A percentile compares a stretch with the other conserved stretches of the same genome.
These are phyloP conservation scores for Anoura caudifer DNA, from an alignment of 2,113 vertebrate species.

Conservation along the genomic window DNA sequence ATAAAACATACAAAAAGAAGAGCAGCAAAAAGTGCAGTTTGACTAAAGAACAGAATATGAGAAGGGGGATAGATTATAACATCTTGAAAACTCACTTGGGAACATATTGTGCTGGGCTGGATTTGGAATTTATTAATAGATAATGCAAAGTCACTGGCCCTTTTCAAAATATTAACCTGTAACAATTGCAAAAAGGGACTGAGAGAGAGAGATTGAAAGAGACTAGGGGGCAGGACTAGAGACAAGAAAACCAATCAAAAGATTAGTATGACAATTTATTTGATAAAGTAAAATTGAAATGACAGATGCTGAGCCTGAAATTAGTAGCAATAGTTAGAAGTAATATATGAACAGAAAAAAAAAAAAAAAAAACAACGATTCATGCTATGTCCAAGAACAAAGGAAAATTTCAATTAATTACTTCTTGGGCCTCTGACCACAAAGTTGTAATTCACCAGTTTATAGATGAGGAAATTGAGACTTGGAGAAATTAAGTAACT, in stretches of 20 bases:
- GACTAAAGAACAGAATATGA: neutral
- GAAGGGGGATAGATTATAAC: neutral
- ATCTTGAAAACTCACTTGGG: neutral
- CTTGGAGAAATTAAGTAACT: neutral
- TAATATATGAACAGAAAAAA: neutral
- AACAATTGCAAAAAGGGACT: neutral
- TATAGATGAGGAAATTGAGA: neutral
- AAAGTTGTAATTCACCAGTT: neutral
- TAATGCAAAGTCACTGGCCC: neutral
- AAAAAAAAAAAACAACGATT: neutral
- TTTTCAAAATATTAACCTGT: neutral
- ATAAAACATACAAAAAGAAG: neutral
- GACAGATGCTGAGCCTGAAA: neutral
- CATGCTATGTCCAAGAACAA: neutral
- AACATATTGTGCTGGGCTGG: neutral
- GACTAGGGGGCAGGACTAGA: neutral
- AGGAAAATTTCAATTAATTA: neutral
- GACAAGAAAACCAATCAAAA: neutral
- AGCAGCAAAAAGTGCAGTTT: neutral
- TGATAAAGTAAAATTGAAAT: neutral
- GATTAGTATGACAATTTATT: neutral
- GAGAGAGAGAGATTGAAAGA: neutral
- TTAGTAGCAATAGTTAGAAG: neutral
- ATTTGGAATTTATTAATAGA: conserved; percentile 38
- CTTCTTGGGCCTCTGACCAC: neutral